These are phyloP conservation scores for Xiphophorus hellerii DNA, from an alignment of 2,113 vertebrate genomes.

Conservation along the genomic window DNA sequence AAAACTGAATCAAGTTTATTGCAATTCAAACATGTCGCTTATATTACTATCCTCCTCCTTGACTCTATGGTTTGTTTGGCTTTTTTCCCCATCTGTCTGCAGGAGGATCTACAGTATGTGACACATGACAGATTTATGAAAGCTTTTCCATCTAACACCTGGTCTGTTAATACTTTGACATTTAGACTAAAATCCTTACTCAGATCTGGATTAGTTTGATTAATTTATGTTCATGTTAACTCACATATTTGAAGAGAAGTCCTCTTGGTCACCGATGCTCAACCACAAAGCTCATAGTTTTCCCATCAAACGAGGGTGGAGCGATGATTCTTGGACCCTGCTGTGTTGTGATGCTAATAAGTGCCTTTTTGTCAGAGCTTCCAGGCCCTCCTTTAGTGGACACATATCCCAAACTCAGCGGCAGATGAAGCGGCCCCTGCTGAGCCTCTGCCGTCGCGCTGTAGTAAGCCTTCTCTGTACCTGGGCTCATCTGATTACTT, in stretches of 20 bases:
- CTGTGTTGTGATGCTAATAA: constrained; percentile 92
- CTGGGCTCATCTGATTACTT: constrained; percentile 17
- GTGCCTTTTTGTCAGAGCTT: constrained; percentile 80
- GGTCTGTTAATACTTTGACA: not conserved
- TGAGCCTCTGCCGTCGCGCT: constrained; percentile 77
- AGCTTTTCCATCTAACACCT: not conserved
- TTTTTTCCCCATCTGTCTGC: not conserved
- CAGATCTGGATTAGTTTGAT: not conserved
- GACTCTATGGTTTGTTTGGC: too few species aligned
- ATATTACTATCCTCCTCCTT: too few species aligned
- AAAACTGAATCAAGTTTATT: too few species aligned
- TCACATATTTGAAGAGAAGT: constrained; percentile 52
- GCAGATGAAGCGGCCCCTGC: constrained; percentile 29
- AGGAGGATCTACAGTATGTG: not conserved
- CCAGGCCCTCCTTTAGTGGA: constrained; percentile 59
- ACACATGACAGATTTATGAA: not conserved
- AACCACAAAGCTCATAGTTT: constrained; percentile 97
- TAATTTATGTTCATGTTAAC: constrained; percentile 22
- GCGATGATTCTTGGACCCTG: constrained; percentile 92
- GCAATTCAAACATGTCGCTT: too few species aligned
- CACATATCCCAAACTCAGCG: constrained; percentile 61
- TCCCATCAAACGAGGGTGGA: constrained; percentile 94
- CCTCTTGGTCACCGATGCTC: constrained; percentile 89
- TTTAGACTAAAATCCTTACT: not conserved
- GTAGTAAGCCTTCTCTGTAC: constrained; percentile 83